Percentiles rank a stretch among this genome's conserved stretches.
These are phyloP conservation scores for Leucophora obtusa DNA, from an alignment of 2,888 invertebrate genomes.

Conservation along the genomic window DNA sequence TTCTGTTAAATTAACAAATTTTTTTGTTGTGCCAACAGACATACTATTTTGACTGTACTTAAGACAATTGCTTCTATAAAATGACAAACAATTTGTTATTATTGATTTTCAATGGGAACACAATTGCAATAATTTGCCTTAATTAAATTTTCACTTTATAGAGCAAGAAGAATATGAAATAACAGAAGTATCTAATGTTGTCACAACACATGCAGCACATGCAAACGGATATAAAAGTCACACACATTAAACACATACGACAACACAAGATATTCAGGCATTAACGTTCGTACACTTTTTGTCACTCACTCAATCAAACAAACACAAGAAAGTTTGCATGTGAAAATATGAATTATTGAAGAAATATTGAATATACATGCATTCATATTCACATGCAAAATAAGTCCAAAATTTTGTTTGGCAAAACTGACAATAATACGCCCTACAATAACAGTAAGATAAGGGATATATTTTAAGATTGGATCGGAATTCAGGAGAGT, in stretches of 20 bases:
- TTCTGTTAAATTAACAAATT: no score
- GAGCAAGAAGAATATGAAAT: background rate
- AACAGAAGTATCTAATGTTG: background rate
- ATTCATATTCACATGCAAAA: no score
- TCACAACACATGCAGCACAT: background rate
- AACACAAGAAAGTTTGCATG: background rate
- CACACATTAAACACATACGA: background rate
- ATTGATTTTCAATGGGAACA: background rate
- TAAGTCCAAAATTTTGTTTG: no score
- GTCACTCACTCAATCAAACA: background rate
- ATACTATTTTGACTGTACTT: no score
- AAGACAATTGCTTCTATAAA: no score
- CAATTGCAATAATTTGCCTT: constrained; percentile 13
- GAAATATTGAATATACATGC: no score
- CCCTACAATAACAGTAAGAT: no score
- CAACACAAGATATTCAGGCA: background rate
- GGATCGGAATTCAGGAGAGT: no score
- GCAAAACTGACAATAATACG: no score
- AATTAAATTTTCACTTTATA: background rate
- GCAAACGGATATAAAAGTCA: background rate
- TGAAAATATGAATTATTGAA: background rate
- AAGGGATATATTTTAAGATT: no score
- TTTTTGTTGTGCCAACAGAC: no score
- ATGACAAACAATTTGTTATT: background rate
- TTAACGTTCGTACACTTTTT: background rate